Percentiles rank a stretch among this genome's conserved stretches.
Evolutionary conservation across 2,797 vertebrate species (phyloP).

Genomic region (Semotilus atromaculatus): DNA sequence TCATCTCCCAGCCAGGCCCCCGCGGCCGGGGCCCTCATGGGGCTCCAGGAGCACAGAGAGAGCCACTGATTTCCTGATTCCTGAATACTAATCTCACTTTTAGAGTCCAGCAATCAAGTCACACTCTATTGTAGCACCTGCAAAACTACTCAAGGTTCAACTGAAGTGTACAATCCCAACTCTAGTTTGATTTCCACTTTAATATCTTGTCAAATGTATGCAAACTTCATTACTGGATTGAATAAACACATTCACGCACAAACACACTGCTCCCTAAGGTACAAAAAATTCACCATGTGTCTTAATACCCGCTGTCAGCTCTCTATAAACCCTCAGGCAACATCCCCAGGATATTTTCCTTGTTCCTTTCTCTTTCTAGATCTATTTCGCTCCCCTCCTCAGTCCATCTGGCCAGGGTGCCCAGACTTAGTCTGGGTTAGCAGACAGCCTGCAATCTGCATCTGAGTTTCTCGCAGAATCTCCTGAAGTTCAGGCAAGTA

Average conservation of each 20-base stretch:
- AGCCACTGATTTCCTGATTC: conserved; percentile 25
- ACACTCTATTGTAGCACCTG: not conserved
- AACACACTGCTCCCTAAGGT: conserved; percentile 7
- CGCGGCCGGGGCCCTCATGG: conserved; percentile 80
- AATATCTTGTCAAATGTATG: not conserved
- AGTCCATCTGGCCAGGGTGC: conserved; percentile 27
- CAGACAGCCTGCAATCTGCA: conserved; percentile 66
- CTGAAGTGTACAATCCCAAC: not conserved
- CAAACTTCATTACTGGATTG: not conserved
- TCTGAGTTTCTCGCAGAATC: not conserved
- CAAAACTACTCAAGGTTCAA: not conserved
- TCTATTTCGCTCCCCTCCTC: conserved; percentile 16
- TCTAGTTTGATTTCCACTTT: not conserved
- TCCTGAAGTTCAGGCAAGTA: not conserved
- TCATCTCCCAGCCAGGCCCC: conserved; percentile 82
- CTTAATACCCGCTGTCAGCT: conserved; percentile 8
- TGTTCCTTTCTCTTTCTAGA: not conserved
- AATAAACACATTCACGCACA: conserved; percentile 7
- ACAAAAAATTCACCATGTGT: not conserved
- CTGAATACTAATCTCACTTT: conserved; percentile 8
- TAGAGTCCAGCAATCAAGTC: not conserved
- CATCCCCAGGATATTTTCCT: conserved; percentile 29
- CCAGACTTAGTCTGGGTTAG: conserved; percentile 53
- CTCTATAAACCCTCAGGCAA: conserved; percentile 18
- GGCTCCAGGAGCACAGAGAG: conserved; percentile 72